Base-by-base conservation (phyloP, 1,140 invertebrate genomes). In the Penaeus chinensis region DNA sequence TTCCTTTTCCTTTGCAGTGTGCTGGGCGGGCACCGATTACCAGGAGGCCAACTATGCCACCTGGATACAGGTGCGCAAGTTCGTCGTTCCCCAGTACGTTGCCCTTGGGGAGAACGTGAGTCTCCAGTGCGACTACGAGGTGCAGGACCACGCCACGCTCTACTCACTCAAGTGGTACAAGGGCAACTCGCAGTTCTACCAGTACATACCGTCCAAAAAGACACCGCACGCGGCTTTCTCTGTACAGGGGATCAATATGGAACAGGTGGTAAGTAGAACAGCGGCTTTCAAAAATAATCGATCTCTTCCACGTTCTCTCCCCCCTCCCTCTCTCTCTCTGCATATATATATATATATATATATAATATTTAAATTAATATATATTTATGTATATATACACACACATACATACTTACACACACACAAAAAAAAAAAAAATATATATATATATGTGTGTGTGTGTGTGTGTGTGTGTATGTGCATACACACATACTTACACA, bases 161-260 rank as follows among this genome's bases (percentile, higher is more conserved):
- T 88, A 88, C 42, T 88, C 80, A 66, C 86, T 88, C 81, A 88
- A 88, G 60, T 88, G 86, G 86, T 88, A 88, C 69, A 88, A 88
- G 62, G 86, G 81, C 19, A 76, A 37, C n/a, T 88, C 86, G 22
- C 86, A 88, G 80, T 88, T 88, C 80, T 88, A 88, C 80, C 79
- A 88, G 81, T 88, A 82, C 69, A 88, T 88, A 61, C 86, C 86
- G 27, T 69, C 24, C 69, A 78, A 82, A 42, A 4, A 66, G 10
- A n/a, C 32, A n/a, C 47, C 42, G 24, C 81, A 82, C 47, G 32
- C 86, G 1, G 69, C 65, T 27, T 83, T 83, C 71, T 82, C 86
- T 5, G 81, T 82, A 10, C 18, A 76, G 66, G 86, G 86, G 18
- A 62, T 88, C 18, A 16, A 65, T 20, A 54, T 82, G 61, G 32